These are phyloP conservation scores for Brienomyrus brachyistius DNA, from an alignment of 2,113 vertebrate genomes.

Conservation along the genomic window DNA sequence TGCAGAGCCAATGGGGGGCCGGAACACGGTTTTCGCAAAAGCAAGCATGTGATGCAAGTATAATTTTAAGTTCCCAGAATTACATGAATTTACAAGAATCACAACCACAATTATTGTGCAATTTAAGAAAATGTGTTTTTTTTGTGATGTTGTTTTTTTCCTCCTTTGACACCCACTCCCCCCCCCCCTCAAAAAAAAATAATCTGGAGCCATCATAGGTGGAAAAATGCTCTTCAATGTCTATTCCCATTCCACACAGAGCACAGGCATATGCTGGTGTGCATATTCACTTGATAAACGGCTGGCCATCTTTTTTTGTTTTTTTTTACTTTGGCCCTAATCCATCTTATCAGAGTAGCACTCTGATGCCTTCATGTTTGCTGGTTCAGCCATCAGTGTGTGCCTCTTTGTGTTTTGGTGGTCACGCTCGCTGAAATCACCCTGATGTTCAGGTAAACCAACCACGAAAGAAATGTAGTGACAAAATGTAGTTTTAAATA, in stretches of 20 bases:
- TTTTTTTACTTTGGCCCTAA: not conserved
- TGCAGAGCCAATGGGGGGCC: not conserved
- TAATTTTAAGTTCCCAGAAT: not conserved
- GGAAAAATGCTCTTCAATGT: not conserved
- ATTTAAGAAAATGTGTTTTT: not conserved
- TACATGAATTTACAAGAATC: not conserved
- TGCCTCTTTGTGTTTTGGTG: not conserved
- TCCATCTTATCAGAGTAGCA: not conserved
- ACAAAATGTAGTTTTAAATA: not conserved
- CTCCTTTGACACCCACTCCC: not conserved
- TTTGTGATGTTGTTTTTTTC: not conserved
- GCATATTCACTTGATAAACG: not conserved
- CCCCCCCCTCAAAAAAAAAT: not conserved
- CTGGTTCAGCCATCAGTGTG: not conserved
- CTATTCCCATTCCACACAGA: not conserved
- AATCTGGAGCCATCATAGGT: not conserved
- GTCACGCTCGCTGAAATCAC: not conserved
- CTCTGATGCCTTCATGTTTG: not conserved
- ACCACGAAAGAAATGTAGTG: not conserved
- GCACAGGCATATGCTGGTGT: not conserved
- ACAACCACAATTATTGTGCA: not conserved
- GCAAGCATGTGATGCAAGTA: not conserved
- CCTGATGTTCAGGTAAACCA: not conserved
- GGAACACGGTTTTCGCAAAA: not conserved
- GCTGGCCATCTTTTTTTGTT: not conserved